Conservation (phyloP, 2,888 invertebrate species). For the Callinectes sapidus region DNA sequence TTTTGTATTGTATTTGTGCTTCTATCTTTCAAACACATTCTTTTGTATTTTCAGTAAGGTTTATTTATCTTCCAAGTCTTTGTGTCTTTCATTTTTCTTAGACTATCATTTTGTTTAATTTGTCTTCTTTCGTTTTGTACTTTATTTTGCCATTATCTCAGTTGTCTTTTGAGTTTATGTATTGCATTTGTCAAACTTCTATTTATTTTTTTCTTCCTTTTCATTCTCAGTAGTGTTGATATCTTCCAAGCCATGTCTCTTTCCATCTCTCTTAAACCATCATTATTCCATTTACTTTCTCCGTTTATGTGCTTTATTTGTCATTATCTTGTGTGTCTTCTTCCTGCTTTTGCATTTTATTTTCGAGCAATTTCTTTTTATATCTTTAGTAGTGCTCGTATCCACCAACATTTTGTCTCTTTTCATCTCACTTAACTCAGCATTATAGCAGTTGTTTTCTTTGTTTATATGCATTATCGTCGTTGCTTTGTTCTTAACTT, state of each 20-base stretch:
- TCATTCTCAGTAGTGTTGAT: not conserved
- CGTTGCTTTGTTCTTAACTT: no score
- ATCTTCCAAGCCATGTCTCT: not conserved
- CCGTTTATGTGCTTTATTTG: no score
- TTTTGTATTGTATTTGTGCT: no score
- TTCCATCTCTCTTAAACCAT: no score
- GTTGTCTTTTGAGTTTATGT: not conserved
- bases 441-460: no score
- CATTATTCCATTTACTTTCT: no score
- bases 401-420: not conserved
- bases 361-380: not conserved
- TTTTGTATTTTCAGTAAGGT: no score
- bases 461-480: no score
- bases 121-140: not conserved
- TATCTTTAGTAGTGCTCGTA: not conserved
- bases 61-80: not conserved
- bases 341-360: no score
- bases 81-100: not conserved
- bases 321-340: no score
- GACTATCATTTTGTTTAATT: not conserved
- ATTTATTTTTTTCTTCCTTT: not conserved
- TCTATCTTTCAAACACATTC: no score
- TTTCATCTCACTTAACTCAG: not conserved
- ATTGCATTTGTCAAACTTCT: not conserved
- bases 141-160: not conserved